Percentiles rank a stretch among this genome's conserved stretches.
phyloP scores from a whole-genome alignment of 1,140 invertebrate species.

The Lasaia peninsularis region DNA sequence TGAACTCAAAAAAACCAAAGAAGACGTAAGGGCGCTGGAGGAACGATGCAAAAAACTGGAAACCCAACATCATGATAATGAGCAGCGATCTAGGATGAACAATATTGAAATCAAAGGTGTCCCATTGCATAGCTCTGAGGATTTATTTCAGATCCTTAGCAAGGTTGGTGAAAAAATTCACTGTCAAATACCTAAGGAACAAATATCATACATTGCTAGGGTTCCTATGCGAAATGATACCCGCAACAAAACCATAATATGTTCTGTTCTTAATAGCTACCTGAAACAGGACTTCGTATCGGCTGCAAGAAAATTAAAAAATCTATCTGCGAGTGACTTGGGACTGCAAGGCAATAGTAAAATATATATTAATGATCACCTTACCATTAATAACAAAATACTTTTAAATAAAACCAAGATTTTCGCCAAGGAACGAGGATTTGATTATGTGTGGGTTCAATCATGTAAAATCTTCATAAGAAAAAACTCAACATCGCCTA shows the following conservation, averaged over 20 bases:
- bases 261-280: conserved; percentile 21
- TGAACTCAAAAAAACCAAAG: neutral
- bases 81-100: conserved; percentile 19
- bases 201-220: conserved; percentile 23
- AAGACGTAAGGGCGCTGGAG: neutral
- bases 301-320: conserved; percentile 16
- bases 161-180: conserved; percentile 18
- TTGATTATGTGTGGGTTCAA: conserved; percentile 27
- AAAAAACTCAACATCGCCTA: conserved; percentile 22
- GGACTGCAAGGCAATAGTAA: conserved; percentile 18
- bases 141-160: conserved; percentile 14
- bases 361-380: conserved; percentile 31
- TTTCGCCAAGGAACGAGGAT: conserved; percentile 22
- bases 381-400: conserved; percentile 26
- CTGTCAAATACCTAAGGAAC: conserved; percentile 15
- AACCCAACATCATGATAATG: neutral
- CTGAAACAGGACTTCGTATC: conserved; percentile 21
- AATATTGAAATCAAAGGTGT: conserved; percentile 10
- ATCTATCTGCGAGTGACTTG: conserved; percentile 13
- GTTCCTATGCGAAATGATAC: conserved; percentile 22
- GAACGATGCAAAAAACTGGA: neutral
- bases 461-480: conserved; percentile 25
- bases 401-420: conserved; percentile 30
- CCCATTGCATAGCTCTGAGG: conserved; percentile 21
- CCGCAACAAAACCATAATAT: conserved; percentile 19